These are phyloP conservation scores for Drosophila santomea DNA, from an alignment of 1,140 invertebrate genomes.

Conservation along the genomic window DNA sequence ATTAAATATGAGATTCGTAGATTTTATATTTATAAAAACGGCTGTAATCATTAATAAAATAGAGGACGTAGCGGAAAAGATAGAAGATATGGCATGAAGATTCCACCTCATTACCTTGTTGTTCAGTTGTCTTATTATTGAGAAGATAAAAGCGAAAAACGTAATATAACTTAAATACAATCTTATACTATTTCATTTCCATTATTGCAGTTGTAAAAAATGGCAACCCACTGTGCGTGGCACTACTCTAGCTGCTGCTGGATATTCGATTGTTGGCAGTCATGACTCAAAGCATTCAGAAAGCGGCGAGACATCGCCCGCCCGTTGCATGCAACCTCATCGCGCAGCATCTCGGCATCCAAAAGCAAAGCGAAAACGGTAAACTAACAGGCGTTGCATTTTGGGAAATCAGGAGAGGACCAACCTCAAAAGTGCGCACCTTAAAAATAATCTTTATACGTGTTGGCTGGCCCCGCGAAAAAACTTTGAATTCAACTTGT, in stretches of 20 bases:
- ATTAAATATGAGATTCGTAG: background rate
- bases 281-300: constrained; percentile 78
- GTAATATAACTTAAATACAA: background rate
- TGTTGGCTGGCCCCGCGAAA: constrained; percentile 60
- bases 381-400: constrained; percentile 82
- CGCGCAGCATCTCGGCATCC: constrained; percentile 56
- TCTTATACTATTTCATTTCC: background rate
- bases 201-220: no score
- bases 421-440: constrained; percentile 82
- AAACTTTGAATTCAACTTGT: constrained; percentile 48
- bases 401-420: constrained; percentile 81
- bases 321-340: constrained; percentile 78
- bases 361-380: constrained; percentile 66
- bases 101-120: background rate
- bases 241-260: constrained; percentile 54
- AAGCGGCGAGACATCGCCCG: constrained; percentile 66
- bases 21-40: background rate
- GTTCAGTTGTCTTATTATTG: background rate
- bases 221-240: constrained; percentile 8
- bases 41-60: background rate
- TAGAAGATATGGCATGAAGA: background rate
- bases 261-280: constrained; percentile 81
- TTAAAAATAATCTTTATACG: constrained; percentile 82
- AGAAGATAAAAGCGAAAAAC: no score
- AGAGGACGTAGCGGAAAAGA: no score